phyloP scores from a whole-genome alignment of 2,888 invertebrate genomes.

The Drosophila suboccidentalis region DNA sequence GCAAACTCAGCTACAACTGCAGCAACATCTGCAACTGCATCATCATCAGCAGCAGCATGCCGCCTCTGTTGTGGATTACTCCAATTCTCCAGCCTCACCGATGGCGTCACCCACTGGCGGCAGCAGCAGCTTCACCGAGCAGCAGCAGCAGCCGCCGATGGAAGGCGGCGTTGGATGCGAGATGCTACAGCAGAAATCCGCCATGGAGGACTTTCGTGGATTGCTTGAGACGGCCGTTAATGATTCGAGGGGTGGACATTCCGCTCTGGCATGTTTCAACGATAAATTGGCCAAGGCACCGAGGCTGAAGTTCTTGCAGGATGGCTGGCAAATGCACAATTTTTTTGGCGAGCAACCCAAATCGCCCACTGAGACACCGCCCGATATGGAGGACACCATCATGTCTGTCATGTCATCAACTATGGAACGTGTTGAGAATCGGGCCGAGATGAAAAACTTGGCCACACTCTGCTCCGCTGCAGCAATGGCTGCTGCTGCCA shows the following conservation, averaged over 20 bases:
- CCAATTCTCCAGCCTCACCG: slow-evolving; percentile 83
- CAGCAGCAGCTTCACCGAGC: slow-evolving; percentile 49
- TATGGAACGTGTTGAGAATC: slow-evolving; percentile 59
- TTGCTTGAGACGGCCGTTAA: slow-evolving; percentile 71
- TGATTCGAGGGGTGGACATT: slow-evolving; percentile 62
- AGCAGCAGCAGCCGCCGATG: slow-evolving; percentile 50
- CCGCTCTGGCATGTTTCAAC: slow-evolving; percentile 53
- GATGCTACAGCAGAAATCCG: slow-evolving; percentile 60
- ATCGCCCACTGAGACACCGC: slow-evolving; percentile 85
- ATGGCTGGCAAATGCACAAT: slow-evolving; percentile 84
- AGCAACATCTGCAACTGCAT: slow-evolving; percentile 75
- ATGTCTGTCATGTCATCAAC: slow-evolving; percentile 70
- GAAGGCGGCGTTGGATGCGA: slow-evolving; percentile 34
- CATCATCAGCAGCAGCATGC: slow-evolving; percentile 48
- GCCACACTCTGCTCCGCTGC: slow-evolving; percentile 83
- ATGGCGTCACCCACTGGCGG: slow-evolving; percentile 80
- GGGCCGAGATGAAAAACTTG: slow-evolving; percentile 82
- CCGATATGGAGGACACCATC: slow-evolving; percentile 76
- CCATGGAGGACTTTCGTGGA: slow-evolving; percentile 70
- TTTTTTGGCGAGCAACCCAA: slow-evolving; percentile 86
- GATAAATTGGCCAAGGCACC: slow-evolving; percentile 57
- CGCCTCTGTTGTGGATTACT: slow-evolving; percentile 63
- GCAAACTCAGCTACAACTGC: slow-evolving; percentile 78
- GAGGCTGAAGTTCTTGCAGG: slow-evolving; percentile 83
- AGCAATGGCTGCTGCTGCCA: slow-evolving; percentile 78